Evolutionary conservation across 2,797 vertebrate genomes (phyloP), one percentile per base, ranked within the genome.

Genomic region (Gallinago stenura): DNA sequence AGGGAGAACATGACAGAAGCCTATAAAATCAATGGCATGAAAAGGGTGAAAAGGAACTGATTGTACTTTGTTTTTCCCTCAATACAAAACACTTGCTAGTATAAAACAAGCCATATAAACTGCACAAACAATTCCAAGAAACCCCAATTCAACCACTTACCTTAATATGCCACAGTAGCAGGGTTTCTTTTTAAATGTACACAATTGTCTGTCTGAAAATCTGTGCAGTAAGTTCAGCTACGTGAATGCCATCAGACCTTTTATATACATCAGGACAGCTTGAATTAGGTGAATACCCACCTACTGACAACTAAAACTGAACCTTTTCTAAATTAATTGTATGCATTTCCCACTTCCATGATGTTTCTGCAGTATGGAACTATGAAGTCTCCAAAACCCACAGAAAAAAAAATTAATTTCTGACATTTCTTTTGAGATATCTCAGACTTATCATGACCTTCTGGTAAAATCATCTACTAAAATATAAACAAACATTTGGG

Each of bases 21-120:
- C 50, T 88, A 46, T 54, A 90, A 94, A 93, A 93, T 86, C 85
- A 90, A 83, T 91, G 68, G 15, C 30, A 65, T 54, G 45, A 79
- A 87, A 81, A 71, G 9, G 26, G 25, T 81, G 65, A 95, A 83
- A 43, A 61, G 33, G 30, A 90, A 65, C 50, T 35, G 37, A 72
- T 61, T 61, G 51, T 72, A 88, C 60, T 83, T 94, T 81, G 66
- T 4, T 85, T 89, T 85, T 88, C 37, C 54, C 35, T 68, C 83
- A 91, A 1, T 71, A 62, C 19, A 78, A 86, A 83, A 50, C 31
- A 75, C 30, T 83, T 86, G 15, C n/a, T 78, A 41, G 21, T 50
- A 46, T 65, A 81, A 93, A 94, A 64, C 9, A 77, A 83, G n/a
- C 10, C 48, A 43, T 30, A 77, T 43, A 80, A 85, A 73, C 45